phyloP scores from a whole-genome alignment of 2,797 vertebrate genomes.

The Phoebastria nigripes region DNA sequence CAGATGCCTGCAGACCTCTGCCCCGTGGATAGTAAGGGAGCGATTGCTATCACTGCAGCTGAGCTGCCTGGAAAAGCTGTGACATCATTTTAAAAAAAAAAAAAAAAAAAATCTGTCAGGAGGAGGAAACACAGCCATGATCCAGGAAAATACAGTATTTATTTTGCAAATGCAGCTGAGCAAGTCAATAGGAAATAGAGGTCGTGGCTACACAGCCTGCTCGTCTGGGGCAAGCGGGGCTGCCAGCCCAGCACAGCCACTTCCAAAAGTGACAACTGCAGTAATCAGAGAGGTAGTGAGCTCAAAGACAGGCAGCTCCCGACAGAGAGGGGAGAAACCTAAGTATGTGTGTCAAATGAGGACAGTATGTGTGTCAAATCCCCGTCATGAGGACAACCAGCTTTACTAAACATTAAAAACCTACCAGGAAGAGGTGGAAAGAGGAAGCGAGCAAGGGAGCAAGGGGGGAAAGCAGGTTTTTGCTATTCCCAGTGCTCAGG shows the following conservation, averaged over 20 bases:
- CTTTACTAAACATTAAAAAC: neutral
- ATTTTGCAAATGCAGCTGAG: neutral
- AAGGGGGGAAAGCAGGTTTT: neutral
- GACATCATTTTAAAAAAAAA: neutral
- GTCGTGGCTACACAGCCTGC: neutral
- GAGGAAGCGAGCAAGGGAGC: neutral
- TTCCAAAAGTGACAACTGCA: neutral
- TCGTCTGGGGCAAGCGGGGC: neutral
- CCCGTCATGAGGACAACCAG: neutral
- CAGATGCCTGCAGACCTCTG: neutral
- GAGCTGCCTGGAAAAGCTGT: neutral
- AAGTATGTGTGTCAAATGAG: neutral
- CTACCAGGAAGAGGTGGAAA: neutral
- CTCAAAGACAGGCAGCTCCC: neutral
- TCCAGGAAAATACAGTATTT: neutral
- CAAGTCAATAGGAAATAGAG: neutral
- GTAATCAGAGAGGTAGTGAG: neutral
- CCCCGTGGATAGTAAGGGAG: accelerated
- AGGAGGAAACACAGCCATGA: neutral
- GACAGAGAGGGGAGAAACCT: neutral
- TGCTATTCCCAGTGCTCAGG: neutral
- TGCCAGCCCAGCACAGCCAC: neutral
- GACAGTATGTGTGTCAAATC: neutral
- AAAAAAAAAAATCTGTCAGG: neutral
- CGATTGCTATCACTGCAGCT: neutral